Percentiles rank a stretch among this genome's conserved stretches.
Conservation (phyloP, 2,797 vertebrate genomes). For the Bufotes viridis region DNA sequence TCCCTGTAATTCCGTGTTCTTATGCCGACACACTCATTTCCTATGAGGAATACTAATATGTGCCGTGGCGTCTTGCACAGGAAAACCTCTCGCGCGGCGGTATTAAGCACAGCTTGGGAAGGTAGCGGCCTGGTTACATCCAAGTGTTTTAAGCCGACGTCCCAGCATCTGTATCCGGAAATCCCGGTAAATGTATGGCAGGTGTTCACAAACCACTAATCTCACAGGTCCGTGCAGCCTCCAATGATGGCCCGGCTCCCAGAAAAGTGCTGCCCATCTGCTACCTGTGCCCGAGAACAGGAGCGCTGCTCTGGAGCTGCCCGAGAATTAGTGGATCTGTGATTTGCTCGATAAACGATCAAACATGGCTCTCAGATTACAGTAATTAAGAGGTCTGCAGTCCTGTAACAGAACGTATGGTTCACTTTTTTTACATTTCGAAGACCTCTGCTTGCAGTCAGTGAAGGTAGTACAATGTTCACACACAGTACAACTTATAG, state of each 20-base stretch:
- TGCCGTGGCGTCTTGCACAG: not conserved
- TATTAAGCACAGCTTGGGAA: not conserved
- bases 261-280: not conserved
- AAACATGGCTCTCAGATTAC: too few relatives aligned
- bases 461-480: too few relatives aligned
- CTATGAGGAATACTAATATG: slow-evolving; percentile 17
- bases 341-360: too few relatives aligned
- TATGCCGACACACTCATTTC: not conserved
- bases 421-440: too few relatives aligned
- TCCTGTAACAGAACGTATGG: too few relatives aligned
- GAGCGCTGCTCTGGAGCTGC: not conserved
- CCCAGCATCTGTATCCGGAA: slow-evolving; percentile 15
- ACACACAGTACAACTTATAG: too few relatives aligned
- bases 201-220: slow-evolving; percentile 45
- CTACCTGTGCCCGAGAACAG: not conserved
- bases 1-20: not conserved
- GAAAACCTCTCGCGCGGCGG: not conserved
- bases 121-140: not conserved
- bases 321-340: too few relatives aligned
- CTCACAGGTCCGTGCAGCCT: slow-evolving; percentile 20
- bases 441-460: too few relatives aligned
- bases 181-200: slow-evolving; percentile 43
- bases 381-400: too few relatives aligned
- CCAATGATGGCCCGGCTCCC: not conserved
- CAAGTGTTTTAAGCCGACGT: not conserved